A percentile compares a stretch with the other conserved stretches of the same genome.
Conservation (phyloP, 2,113 vertebrate species). For the Dermatemys mawii region DNA sequence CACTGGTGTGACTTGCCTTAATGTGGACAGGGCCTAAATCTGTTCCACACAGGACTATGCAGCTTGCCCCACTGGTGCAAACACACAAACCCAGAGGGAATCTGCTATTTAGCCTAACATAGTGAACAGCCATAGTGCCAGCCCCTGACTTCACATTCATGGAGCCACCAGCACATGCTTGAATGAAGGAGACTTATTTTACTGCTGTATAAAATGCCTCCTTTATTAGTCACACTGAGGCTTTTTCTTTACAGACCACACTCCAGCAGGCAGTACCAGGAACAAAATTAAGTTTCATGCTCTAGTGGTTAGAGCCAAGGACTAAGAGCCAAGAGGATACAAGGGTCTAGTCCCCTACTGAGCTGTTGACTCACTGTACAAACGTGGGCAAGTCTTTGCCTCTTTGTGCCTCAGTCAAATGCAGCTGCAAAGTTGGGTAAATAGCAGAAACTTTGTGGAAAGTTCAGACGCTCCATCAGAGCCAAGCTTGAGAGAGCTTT, state of each 20-base stretch:
- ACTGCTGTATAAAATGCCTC: constrained; percentile 8
- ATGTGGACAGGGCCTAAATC: not conserved
- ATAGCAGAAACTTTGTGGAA: constrained; percentile 42
- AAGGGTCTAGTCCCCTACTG: constrained; percentile 66
- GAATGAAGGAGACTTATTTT: rapidly evolving
- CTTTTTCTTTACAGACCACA: constrained; percentile 58
- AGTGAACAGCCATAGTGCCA: not conserved
- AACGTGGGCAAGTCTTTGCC: constrained; percentile 53
- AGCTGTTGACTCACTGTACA: constrained; percentile 68
- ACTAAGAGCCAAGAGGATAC: constrained; percentile 51
- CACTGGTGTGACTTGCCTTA: not conserved
- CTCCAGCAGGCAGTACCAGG: constrained; percentile 36
- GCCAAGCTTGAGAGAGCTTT: constrained; percentile 23
- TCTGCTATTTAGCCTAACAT: rapidly evolving
- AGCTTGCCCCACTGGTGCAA: not conserved
- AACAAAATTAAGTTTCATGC: constrained; percentile 58
- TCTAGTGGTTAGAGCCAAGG: constrained; percentile 45
- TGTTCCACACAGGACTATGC: not conserved
- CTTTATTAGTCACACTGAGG: constrained; percentile 15
- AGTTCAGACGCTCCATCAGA: not conserved
- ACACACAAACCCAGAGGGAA: not conserved
- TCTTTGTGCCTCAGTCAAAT: constrained; percentile 34
- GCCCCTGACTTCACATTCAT: not conserved
- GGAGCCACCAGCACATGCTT: rapidly evolving
- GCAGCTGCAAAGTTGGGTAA: constrained; percentile 62